Evolutionary conservation across 2,888 invertebrate genomes (phyloP).

Genomic region (Chymomyza procnemis): DNA sequence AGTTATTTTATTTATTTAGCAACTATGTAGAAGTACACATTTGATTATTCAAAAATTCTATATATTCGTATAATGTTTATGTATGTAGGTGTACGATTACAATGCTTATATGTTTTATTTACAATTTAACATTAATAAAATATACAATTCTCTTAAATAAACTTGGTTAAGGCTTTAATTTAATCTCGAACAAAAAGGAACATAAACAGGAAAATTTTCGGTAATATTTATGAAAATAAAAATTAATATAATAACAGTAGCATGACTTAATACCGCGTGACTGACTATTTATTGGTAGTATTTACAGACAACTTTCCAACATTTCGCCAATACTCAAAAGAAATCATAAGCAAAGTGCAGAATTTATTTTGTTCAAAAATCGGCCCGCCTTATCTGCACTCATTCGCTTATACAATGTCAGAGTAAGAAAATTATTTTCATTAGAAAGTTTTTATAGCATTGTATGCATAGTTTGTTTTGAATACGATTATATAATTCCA

Average conservation of each 20-base stretch:
- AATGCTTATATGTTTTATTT: conserved; percentile 66
- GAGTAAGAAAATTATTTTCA: neutral
- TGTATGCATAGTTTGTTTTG: neutral
- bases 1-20: conserved; percentile 8
- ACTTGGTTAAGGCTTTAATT: conserved; percentile 55
- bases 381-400: neutral
- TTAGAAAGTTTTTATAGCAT: neutral
- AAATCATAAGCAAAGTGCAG: conserved; percentile 48
- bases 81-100: conserved; percentile 52
- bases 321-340: conserved; percentile 48
- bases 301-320: conserved; percentile 60
- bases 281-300: conserved; percentile 29
- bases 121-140: conserved; percentile 69
- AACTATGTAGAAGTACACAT: conserved; percentile 4
- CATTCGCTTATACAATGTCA: neutral
- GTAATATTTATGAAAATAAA: conserved; percentile 60
- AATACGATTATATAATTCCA: neutral
- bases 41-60: conserved; percentile 8
- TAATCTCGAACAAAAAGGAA: conserved; percentile 60
- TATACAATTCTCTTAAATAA: conserved; percentile 65
- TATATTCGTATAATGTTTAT: conserved; percentile 29
- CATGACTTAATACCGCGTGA: conserved; percentile 38
- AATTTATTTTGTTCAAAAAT: neutral
- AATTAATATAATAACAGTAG: conserved; percentile 45
- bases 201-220: neutral